phyloP scores from a whole-genome alignment of 2,797 vertebrate species.

The Bucorvus abyssinicus region DNA sequence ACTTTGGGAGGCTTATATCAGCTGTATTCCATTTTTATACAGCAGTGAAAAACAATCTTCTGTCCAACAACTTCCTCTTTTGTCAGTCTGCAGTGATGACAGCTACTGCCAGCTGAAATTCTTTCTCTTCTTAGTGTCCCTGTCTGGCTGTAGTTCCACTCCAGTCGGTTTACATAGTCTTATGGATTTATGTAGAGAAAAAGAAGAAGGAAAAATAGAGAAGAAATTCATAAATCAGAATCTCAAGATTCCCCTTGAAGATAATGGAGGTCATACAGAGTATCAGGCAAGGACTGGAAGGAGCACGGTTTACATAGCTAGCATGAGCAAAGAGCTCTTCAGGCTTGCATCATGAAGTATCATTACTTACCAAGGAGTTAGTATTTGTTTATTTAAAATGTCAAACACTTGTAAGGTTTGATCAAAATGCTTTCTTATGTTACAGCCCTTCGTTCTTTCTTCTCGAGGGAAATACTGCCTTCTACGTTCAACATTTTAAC shows the following conservation, averaged over 20 bases:
- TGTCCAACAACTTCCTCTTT: slow-evolving; percentile 17
- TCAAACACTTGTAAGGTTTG: neutral
- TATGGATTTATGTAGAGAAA: slow-evolving; percentile 46
- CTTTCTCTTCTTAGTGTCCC: slow-evolving; percentile 9
- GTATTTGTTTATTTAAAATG: slow-evolving; percentile 29
- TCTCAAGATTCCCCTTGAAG: neutral
- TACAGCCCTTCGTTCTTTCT: neutral
- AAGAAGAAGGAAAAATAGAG: neutral
- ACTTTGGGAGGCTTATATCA: slow-evolving; percentile 40
- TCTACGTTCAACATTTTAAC: neutral
- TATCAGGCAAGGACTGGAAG: neutral
- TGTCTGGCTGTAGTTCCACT: slow-evolving; percentile 35
- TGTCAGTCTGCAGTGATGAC: slow-evolving; percentile 30
- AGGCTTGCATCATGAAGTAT: neutral
- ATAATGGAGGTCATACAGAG: neutral
- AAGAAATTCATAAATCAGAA: neutral
- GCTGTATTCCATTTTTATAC: slow-evolving; percentile 51
- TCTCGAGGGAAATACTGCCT: neutral
- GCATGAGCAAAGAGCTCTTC: neutral
- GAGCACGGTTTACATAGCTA: neutral
- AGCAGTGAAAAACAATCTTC: slow-evolving; percentile 47
- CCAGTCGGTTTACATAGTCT: neutral
- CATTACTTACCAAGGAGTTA: neutral
- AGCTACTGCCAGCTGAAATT: slow-evolving; percentile 40
- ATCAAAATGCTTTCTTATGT: neutral